These are phyloP conservation scores for Drosophila subquinaria DNA, from an alignment of 2,888 invertebrate species.

Conservation along the genomic window DNA sequence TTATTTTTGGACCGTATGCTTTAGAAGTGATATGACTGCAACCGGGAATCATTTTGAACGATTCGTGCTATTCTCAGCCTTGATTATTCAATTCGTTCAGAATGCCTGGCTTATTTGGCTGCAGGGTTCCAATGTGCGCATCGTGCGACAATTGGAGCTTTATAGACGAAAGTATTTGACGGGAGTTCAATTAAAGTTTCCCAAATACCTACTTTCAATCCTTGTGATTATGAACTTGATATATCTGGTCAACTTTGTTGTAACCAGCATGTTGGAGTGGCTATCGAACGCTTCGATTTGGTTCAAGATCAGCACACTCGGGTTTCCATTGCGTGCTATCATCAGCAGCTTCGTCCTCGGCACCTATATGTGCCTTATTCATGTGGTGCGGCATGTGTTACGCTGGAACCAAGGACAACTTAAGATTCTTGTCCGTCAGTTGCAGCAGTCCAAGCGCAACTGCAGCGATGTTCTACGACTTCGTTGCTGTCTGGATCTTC, in stretches of 20 bases:
- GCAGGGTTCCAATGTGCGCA: slow-evolving; percentile 55
- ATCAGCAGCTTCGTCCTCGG: slow-evolving; percentile 59
- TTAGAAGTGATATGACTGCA: slow-evolving; percentile 43
- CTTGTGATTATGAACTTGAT: slow-evolving; percentile 43
- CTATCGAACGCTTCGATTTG: slow-evolving; percentile 24
- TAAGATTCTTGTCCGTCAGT: slow-evolving; percentile 23
- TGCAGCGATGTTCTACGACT: slow-evolving; percentile 38
- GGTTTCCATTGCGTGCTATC: slow-evolving; percentile 59
- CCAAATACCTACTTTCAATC: slow-evolving; percentile 44
- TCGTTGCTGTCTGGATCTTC: slow-evolving; percentile 59
- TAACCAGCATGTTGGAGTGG: slow-evolving; percentile 39
- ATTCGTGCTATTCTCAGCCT: slow-evolving; percentile 55
- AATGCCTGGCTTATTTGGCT: slow-evolving; percentile 69
- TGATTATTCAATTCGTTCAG: slow-evolving; percentile 56
- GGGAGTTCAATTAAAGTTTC: slow-evolving; percentile 30
- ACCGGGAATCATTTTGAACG: slow-evolving; percentile 70
- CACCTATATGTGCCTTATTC: slow-evolving; percentile 61
- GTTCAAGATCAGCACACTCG: slow-evolving; percentile 51
- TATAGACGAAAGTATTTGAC: slow-evolving; percentile 46
- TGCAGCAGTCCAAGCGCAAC: slow-evolving; percentile 35
- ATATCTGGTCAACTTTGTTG: slow-evolving; percentile 54
- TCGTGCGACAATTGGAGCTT: slow-evolving; percentile 58
- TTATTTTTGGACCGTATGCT: slow-evolving; percentile 44
- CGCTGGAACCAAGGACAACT: slow-evolving; percentile 51
- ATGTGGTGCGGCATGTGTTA: slow-evolving; percentile 50